These are phyloP conservation scores for Ceratosolen solmsi DNA, from an alignment of 1,140 invertebrate species.

Conservation along the genomic window DNA sequence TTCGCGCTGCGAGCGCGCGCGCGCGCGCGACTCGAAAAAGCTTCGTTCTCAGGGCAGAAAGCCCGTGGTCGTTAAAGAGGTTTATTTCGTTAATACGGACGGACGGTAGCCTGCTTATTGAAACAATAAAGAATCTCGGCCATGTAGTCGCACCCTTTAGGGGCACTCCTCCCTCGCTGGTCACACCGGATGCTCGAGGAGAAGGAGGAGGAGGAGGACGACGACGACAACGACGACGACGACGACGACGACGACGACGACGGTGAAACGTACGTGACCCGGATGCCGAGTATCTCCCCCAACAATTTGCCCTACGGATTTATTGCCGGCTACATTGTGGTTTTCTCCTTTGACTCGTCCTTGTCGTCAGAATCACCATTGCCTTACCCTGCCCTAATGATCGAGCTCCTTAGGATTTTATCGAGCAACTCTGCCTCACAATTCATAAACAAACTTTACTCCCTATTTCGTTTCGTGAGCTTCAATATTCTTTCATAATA, in stretches of 20 bases:
- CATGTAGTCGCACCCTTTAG: not conserved
- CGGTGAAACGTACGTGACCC: slow-evolving; percentile 59
- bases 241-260: no score
- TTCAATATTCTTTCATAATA: not conserved
- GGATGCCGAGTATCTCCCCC: slow-evolving; percentile 52
- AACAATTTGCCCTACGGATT: slow-evolving; percentile 61
- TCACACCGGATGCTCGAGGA: slow-evolving; percentile 50
- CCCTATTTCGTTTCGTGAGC: not conserved
- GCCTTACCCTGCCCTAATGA: not conserved
- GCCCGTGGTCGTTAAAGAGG: slow-evolving; percentile 68
- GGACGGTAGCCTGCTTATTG: slow-evolving; percentile 69
- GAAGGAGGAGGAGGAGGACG: not conserved
- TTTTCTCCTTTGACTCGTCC: slow-evolving; percentile 26
- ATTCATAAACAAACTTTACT: not conserved
- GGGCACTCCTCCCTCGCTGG: slow-evolving; percentile 20
- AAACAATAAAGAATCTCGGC: slow-evolving; percentile 74
- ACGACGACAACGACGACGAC: not conserved
- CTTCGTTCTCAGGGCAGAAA: slow-evolving; percentile 32
- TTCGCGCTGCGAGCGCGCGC: not conserved
- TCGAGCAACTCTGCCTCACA: not conserved
- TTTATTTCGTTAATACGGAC: slow-evolving; percentile 75
- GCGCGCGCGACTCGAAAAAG: not conserved
- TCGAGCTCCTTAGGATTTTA: not conserved
- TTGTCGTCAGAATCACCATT: not conserved
- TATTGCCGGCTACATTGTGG: slow-evolving; percentile 65